A percentile compares a stretch with the other conserved stretches of the same genome.
phyloP scores from a whole-genome alignment of 2,797 vertebrate species.

The Ataeniobius toweri region DNA sequence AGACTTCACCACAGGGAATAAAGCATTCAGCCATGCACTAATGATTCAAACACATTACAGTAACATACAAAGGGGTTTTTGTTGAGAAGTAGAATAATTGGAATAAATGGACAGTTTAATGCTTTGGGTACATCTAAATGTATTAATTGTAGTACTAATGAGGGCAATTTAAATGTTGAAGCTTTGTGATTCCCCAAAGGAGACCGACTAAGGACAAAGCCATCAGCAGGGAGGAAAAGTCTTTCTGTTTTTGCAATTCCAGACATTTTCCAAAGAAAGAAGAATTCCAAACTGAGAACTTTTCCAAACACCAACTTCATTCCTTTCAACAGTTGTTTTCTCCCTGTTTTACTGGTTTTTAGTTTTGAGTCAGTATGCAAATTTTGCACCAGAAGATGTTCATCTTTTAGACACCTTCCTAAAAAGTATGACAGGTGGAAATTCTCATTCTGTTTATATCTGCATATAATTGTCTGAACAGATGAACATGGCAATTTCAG shows the following conservation, averaged over 20 bases:
- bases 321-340: constrained; percentile 9
- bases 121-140: constrained; percentile 34
- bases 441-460: too few relatives aligned
- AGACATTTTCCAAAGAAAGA: neutral
- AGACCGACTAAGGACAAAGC: constrained; percentile 21
- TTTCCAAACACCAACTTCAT: neutral
- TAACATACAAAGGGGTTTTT: constrained; percentile 68
- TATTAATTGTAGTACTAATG: constrained; percentile 45
- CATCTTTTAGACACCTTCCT: too few relatives aligned
- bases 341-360: neutral
- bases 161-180: constrained; percentile 41
- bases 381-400: too few relatives aligned
- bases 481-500: too few relatives aligned
- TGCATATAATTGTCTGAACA: too few relatives aligned
- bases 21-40: constrained; percentile 57
- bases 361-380: too few relatives aligned
- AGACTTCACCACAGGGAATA: constrained; percentile 57
- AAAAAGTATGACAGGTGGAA: too few relatives aligned
- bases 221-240: constrained; percentile 18
- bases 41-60: constrained; percentile 33
- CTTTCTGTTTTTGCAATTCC: constrained; percentile 9
- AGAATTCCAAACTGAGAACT: neutral
- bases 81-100: constrained; percentile 40
- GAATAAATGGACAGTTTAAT: constrained; percentile 54
- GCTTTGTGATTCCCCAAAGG: constrained; percentile 23